These are phyloP conservation scores for Mesocentrotus franciscanus DNA, from an alignment of 53 echinoderm and acorn worm species.

Conservation along the genomic window DNA sequence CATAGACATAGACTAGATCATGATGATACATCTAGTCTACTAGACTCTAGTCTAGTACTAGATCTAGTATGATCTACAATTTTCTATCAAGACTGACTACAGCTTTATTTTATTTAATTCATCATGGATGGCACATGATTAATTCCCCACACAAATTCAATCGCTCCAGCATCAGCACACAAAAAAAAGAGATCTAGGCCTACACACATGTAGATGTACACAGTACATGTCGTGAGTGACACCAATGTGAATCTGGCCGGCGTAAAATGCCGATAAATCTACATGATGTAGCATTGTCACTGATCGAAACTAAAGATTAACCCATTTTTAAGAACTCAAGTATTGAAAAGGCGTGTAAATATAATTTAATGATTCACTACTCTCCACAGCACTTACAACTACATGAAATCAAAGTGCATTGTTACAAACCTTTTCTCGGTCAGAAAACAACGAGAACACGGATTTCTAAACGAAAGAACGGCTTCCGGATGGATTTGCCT, in stretches of 20 bases:
- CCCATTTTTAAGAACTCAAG: background rate
- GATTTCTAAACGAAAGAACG: conserved; percentile 35
- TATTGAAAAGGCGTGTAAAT: background rate
- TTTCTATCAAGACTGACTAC: no score
- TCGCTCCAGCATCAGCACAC: no score
- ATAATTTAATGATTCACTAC: background rate
- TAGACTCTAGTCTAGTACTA: no score
- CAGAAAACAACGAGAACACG: background rate
- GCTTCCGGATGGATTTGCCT: conserved; percentile 51
- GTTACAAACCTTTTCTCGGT: conserved; percentile 1
- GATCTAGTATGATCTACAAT: no score
- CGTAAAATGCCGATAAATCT: background rate
- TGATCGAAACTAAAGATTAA: conserved; percentile 24
- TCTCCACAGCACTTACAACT: background rate
- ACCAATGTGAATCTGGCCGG: background rate
- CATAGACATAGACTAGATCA: no score
- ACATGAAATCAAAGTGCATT: background rate
- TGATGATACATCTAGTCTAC: no score
- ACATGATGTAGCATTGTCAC: no score
- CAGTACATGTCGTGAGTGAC: background rate
- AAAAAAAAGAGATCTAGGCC: background rate
- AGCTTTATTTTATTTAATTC: no score
- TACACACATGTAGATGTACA: background rate
- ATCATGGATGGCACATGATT: no score
- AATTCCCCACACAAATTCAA: no score